These are phyloP conservation scores for Drosophila mettleri DNA, from an alignment of 2,888 invertebrate genomes.

Conservation along the genomic window DNA sequence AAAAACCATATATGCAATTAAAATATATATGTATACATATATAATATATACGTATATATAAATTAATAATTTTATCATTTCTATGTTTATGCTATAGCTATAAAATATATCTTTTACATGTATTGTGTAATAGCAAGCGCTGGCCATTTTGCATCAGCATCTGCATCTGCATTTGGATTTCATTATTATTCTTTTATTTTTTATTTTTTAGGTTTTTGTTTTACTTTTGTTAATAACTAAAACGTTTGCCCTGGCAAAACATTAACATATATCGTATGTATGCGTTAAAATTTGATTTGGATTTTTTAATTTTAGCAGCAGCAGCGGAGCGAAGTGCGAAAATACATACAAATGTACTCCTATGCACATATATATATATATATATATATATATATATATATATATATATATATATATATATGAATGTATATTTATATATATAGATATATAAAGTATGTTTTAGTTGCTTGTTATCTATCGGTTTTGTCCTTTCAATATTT, in stretches of 20 bases:
- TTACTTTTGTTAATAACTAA: conserved; percentile 48
- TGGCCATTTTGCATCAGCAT: conserved; percentile 51
- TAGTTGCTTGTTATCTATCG: conserved; percentile 28
- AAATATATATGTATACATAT: conserved; percentile 60
- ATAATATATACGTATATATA: conserved; percentile 54
- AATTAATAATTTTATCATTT: conserved; percentile 73
- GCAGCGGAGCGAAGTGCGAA: conserved; percentile 60
- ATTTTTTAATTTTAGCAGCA: conserved; percentile 45
- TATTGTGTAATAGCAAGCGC: conserved; percentile 73
- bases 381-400: conserved; percentile 5
- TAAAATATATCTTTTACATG: conserved; percentile 76
- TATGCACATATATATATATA: conserved; percentile 19
- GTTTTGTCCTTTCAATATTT: conserved; percentile 32
- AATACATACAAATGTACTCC: conserved; percentile 38
- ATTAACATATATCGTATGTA: conserved; percentile 44
- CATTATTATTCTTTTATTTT: neutral
- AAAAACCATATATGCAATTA: conserved; percentile 73
- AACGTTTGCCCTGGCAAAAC: conserved; percentile 44
- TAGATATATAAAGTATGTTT: conserved; percentile 33
- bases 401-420: conserved; percentile 19
- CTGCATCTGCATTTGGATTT: conserved; percentile 50
- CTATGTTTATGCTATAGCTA: conserved; percentile 69
- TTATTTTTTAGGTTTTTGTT: neutral
- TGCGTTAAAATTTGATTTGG: conserved; percentile 50
- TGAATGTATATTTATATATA: conserved; percentile 6